Evolutionary conservation across 2,113 vertebrate species (phyloP), one percentile per base, ranked within the genome.

Genomic region (Anolis sagrei): DNA sequence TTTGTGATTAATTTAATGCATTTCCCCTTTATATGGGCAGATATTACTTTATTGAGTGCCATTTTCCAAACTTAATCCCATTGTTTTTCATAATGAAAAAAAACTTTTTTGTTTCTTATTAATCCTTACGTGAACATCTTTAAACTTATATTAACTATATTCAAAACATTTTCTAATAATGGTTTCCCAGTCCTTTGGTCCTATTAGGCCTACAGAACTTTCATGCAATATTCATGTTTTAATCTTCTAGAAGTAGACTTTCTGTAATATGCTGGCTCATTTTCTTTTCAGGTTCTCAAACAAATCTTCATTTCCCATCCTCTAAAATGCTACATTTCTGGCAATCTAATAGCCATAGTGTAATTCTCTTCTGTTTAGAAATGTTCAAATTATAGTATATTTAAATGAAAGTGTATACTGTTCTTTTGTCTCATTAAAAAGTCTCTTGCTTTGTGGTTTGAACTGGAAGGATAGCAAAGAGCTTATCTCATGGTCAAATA

Each of bases 141-240:
- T 8, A 2, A 85, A 19, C 54, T 72, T 76, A 36, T 76, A 82
- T 54, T 58, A 83, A 83, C 27, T n/a, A 7, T 5, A 25, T 85
- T 89, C 66, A 29, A 36, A 82, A 32, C 64, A 44, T 6, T 34
- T 88, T 81, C 13, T 89, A 68, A 83, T 84, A 62, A 86, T 73
- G 27, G 6, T 88, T 70, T 79, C 18, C 16, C 1, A 83, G 11
- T 29, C 62, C 18, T 86, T 48, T n/a, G 39, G 18, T 44, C 48
- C 86, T 90, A 27, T 39, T 7, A 89, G 0, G 0, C 6, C 82
- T 11, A 1, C 34, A 81, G 81, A 81, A 81, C 79, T 85, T 76
- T 83, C 6, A 25, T 73, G 25, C 6, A 8, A 23, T 29, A 70
- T 51, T 18, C 77, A 85, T 76, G 36, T 89, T 90, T 79, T 34